Base-by-base conservation (phyloP, 2,113 vertebrate species). In the Gorsachius goisagi region DNA sequence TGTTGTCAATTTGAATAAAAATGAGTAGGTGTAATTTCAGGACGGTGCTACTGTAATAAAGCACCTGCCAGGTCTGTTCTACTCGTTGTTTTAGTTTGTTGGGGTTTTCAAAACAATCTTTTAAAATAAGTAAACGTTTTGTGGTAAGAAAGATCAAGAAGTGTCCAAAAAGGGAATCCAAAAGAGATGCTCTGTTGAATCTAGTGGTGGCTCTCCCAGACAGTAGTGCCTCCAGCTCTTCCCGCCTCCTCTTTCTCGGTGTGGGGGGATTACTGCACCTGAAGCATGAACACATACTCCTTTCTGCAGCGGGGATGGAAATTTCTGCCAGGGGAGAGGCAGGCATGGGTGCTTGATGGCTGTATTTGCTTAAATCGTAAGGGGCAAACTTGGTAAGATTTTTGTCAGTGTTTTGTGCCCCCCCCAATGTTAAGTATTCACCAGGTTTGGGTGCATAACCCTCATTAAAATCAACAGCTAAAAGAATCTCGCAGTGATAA, bases 1-100 rank as follows among this genome's bases (percentile, higher is more conserved):
- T 92, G 79, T 49, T 95, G 49, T 90, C 74, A 94, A 83, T 81
- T 94, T 97, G 66, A 89, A 95, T 95, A 86, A 95, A 67, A 94
- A 69, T 87, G 67, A 94, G 69, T 85, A 82, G 55, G 80, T 76
- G 73, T 82, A 93, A 90, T 95, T 93, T 90, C 66, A 85, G 75
- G 58, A 89, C 59, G 26, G 58, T 93, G 60, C 77, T 92, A 47
- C 88, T 73, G 59, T 90, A 91, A 85, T 90, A 78, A 89, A 75
- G 67, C 59, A 93, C 79, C 71, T 91, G 60, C 50, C 9, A 50
- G 27, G 47, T 81, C 64, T 90, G 87, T 82, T 80, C 22, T 89
- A 82, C 85, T 59, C 4, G 39, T 74, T 79, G 15, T 79, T 94
- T 93, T 73, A 75, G 67, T 95, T 85, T 60, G 66, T 75, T 45